Base-by-base conservation (phyloP, 2,888 invertebrate genomes). In the Merodon equestris region DNA sequence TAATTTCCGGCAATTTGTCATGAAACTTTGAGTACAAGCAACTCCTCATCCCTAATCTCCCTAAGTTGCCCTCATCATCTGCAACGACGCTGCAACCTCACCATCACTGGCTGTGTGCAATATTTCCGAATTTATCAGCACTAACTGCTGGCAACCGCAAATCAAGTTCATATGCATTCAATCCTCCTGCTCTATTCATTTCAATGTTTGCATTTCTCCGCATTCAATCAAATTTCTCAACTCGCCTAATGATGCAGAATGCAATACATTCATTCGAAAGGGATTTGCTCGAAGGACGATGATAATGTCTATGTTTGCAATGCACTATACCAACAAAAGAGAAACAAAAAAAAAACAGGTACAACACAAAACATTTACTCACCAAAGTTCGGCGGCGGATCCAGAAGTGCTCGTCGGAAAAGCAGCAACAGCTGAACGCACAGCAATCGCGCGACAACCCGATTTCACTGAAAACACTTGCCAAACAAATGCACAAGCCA, bases 221-320 rank as follows among this genome's bases (percentile, higher is more conserved):
- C 74, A 70, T 64, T 79, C 79, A 79, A 79, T 79, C 77, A 73
- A 63, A 63, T 63, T 73, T 73, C 64, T 73, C 68, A 74, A 74
- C 70, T 68, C 74, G 70, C 60, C 73, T 79, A 79, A 79, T 79
- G 79, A 79, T 68, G 60, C 79, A 74, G 74, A 79, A 79, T 73
- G 53, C 45, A 36, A 67, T 40, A 63, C 60, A 73, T 54, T 74
- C 64, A 64, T 54, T 68, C 63, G 68, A 60, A 64, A 74, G 60
- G 60, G 60, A 74, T 61, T 70, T 64, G 53, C 67, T 61, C 50
- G 50, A 54, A 38, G 34, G 19, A 10, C 44, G 5, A 38, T 14
- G n/a, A 40, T 27, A 27, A 4, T 7, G 7, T 27, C 27, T 27
- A 27, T 7, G 27, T 27, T 27, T 27, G 27, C 27, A 2, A 27